Evolutionary conservation across 2,888 invertebrate species (phyloP).

Genomic region (Apeira syringaria): DNA sequence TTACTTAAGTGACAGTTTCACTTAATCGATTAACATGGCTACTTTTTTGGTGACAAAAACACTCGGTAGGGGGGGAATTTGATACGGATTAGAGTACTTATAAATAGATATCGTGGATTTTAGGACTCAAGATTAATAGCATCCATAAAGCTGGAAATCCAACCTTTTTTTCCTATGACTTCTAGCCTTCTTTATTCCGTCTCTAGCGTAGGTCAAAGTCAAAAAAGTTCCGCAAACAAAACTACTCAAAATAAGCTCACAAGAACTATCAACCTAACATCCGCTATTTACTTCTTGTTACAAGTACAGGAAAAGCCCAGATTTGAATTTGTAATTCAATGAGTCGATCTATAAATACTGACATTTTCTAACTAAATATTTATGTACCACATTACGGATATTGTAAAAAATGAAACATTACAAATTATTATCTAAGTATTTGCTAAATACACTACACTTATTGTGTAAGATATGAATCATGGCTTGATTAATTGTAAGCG

Average conservation of each 20-base stretch:
- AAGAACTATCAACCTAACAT: neutral
- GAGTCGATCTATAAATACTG: constrained; percentile 13
- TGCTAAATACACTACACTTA: constrained; percentile 1
- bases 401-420: constrained; percentile 12
- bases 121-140: no score
- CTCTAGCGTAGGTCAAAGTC: no score
- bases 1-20: no score
- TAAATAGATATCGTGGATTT: no score
- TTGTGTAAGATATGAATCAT: constrained; percentile 3
- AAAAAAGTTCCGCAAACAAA: no score
- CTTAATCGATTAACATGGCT: no score
- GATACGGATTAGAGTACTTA: no score
- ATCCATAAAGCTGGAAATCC: no score
- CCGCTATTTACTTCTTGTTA: constrained; percentile 10
- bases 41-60: no score
- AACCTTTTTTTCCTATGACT: no score
- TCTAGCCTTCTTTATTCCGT: no score
- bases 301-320: constrained; percentile 19
- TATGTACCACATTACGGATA: constrained; percentile 13
- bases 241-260: neutral
- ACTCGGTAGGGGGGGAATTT: no score
- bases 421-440: constrained; percentile 17
- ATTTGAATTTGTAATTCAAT: constrained; percentile 17
- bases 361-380: constrained; percentile 13
- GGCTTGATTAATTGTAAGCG: neutral